Evolutionary conservation across 2,113 vertebrate species (phyloP), one percentile per base, ranked within the genome.

Genomic region (Cephalophus harveyi): DNA sequence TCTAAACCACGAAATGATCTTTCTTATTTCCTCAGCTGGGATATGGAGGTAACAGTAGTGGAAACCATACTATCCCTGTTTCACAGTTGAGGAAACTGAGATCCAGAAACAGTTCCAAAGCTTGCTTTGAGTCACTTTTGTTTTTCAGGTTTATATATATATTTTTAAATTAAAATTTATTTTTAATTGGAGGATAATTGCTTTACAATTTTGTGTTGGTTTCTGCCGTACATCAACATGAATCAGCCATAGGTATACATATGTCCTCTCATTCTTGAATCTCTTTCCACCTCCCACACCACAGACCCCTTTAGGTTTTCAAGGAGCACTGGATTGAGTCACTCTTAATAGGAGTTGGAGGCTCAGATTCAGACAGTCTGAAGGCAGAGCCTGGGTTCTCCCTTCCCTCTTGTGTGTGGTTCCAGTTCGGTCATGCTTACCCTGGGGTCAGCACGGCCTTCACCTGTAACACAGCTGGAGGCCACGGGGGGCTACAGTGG

Each of bases 361-460:
- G 16, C 89, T 92, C 54, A 21, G 0, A 19, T 71, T 50, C 4
- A 19, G 46, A 87, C 40, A 33, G 71, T 57, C 11, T 23, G 85
- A 55, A 54, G 46, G 79, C 48, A 84, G 78, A 48, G 54, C 12
- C 46, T 16, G 12, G 76, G 6, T 46, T 46, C 13, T 82, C 9
- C 40, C 2, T 5, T 74, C 19, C 19, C 19, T 57, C 43, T 36
- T 55, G 8, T 52, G 10, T 36, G 27, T n/a, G 15, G 74, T 71
- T 74, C 43, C 82, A 30, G 1, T 23, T 15, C 2, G 11, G 23
- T 59, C 15, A 16, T n/a, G 59, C 62, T 52, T 36, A 30, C 27
- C 5, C 76, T 40, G 25, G 14, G 21, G 14, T 33, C 33, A 7
- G 30, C 5, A 0, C 7, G 1, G 21, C 12, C 36, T 17, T 52